These are phyloP conservation scores for Drosophila tripunctata DNA, from an alignment of 2,888 invertebrate genomes.

Conservation along the genomic window DNA sequence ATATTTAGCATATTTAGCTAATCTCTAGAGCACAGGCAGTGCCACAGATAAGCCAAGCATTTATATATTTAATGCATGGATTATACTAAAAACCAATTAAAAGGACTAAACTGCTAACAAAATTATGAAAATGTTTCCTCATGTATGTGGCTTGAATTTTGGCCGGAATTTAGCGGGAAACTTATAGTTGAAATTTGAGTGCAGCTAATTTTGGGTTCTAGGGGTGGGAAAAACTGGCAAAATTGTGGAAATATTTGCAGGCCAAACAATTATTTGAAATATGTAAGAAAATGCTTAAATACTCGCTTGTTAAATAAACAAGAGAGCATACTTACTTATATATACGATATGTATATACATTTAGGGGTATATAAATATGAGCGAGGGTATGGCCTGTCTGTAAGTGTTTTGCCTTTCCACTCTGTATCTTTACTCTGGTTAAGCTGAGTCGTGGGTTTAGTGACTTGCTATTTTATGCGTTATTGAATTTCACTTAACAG, in stretches of 20 bases:
- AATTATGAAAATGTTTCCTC: background rate
- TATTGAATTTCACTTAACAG: slow-evolving; percentile 79
- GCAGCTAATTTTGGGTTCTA: slow-evolving; percentile 20
- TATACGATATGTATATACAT: background rate
- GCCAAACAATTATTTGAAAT: slow-evolving; percentile 45
- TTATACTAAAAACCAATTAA: slow-evolving; percentile 14
- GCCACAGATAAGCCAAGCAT: slow-evolving; percentile 16
- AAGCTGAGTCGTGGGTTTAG: slow-evolving; percentile 30
- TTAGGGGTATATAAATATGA: background rate
- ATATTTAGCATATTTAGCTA: slow-evolving; percentile 51
- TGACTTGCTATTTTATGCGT: slow-evolving; percentile 74
- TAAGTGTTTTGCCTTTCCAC: slow-evolving; percentile 9
- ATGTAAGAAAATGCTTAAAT: slow-evolving; percentile 20
- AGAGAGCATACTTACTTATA: background rate
- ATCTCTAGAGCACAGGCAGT: slow-evolving; percentile 12
- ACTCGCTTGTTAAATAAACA: background rate
- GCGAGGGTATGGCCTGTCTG: background rate
- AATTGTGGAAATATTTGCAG: slow-evolving; percentile 27
- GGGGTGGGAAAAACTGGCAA: slow-evolving; percentile 4
- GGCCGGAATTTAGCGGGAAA: background rate
- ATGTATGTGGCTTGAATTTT: background rate
- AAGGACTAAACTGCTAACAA: slow-evolving; percentile 1
- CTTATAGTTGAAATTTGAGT: background rate
- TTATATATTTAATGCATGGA: background rate
- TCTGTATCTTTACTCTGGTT: background rate